Evolutionary conservation across 2,797 vertebrate genomes (phyloP).

Genomic region (Mallotus villosus): DNA sequence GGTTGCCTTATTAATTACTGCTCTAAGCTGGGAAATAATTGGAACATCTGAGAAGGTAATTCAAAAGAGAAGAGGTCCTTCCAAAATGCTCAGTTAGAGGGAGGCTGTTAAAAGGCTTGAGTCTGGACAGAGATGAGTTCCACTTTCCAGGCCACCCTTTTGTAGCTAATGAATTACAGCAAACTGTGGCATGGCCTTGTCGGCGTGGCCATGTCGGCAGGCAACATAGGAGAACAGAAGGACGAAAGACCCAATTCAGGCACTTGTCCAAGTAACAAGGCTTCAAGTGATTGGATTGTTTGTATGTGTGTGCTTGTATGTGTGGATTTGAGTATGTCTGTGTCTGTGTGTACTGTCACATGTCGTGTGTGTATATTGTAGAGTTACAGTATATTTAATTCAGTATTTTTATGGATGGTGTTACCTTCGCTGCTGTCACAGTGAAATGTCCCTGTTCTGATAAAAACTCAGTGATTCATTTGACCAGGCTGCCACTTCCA

Average conservation of each 20-base stretch:
- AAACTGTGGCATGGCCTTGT: too few species aligned
- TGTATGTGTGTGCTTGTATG: slow-evolving; percentile 10
- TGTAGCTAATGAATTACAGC: slow-evolving; percentile 67
- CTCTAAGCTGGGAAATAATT: slow-evolving; percentile 75
- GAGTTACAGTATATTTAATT: slow-evolving; percentile 15
- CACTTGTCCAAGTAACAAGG: slow-evolving; percentile 31
- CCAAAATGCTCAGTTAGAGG: slow-evolving; percentile 7
- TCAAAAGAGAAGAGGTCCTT: slow-evolving; percentile 49
- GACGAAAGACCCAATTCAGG: slow-evolving; percentile 44
- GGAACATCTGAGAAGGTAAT: slow-evolving; percentile 63
- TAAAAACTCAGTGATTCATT: not conserved
- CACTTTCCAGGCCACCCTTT: slow-evolving; percentile 55
- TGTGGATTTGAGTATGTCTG: slow-evolving; percentile 18
- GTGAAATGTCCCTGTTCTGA: too few species aligned
- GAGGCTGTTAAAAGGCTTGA: slow-evolving; percentile 54
- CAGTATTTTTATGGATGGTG: too few species aligned
- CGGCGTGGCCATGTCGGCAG: slow-evolving; percentile 59
- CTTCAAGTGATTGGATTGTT: slow-evolving; percentile 34
- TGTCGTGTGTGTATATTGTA: slow-evolving; percentile 14
- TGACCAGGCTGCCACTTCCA: not conserved
- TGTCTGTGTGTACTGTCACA: slow-evolving; percentile 11
- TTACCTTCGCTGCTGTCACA: too few species aligned
- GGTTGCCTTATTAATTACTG: slow-evolving; percentile 67
- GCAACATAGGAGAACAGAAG: slow-evolving; percentile 45
- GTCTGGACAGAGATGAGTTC: slow-evolving; percentile 52